Percentiles rank a stretch among this genome's conserved stretches.
Conservation (phyloP, 2,888 invertebrate species). For the Tolmerus cingulatus region DNA sequence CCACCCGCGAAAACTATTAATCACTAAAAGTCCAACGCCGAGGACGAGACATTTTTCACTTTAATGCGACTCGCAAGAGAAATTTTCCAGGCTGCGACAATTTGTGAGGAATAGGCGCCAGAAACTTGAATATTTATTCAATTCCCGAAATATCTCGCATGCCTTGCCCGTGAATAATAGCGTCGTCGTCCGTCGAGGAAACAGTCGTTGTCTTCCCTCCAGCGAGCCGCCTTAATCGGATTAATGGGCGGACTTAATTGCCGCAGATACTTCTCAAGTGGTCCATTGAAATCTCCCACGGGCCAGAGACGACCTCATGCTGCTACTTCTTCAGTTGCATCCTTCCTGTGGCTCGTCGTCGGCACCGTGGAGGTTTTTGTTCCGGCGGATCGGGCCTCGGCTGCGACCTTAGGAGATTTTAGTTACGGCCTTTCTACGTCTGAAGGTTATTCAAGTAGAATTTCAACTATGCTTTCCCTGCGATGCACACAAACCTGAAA, state of each 20-base stretch:
- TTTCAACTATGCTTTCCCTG: not conserved
- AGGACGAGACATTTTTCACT: not conserved
- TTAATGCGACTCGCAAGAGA: not conserved
- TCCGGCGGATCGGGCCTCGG: not conserved
- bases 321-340: not conserved
- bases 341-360: not conserved
- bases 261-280: conserved; percentile 2
- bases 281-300: conserved; percentile 5
- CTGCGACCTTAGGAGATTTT: not conserved
- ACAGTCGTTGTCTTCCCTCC: not conserved
- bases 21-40: not conserved
- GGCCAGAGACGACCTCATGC: not conserved
- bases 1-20: not conserved
- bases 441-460: not conserved
- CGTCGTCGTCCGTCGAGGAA: not conserved
- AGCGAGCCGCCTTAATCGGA: not conserved
- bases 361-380: not conserved
- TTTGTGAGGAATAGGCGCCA: not conserved
- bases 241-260: conserved; percentile 24
- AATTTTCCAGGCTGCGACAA: not conserved
- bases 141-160: not conserved
- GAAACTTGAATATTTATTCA: not conserved
- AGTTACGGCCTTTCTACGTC: not conserved
- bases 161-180: not conserved
- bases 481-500: too few relatives aligned